Base-by-base conservation (phyloP, 1,140 invertebrate species). In the Cephus cinctus region DNA sequence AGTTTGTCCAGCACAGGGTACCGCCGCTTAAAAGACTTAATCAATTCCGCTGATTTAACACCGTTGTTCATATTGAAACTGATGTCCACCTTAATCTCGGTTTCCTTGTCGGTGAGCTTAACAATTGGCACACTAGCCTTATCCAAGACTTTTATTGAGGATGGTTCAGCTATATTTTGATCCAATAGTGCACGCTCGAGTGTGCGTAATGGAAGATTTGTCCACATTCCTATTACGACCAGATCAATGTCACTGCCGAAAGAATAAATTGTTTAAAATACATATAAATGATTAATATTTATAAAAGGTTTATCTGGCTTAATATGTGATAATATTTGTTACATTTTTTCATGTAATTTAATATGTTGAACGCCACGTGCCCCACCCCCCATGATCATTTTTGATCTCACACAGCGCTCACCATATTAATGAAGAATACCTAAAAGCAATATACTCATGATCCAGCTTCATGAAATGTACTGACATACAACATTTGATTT, bases 61-160 rank as follows among this genome's bases (percentile, higher is more conserved):
- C 94, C 94, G 75, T 92, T 96, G 65, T 84, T 90, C 91, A 96
- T 96, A 74, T 98, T 98, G 79, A 98, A 98, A 65, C 94, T 97
- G 67, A 99, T 98, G 78, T 99, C 96, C 56, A 98, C 92, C 73
- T 86, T 86, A 38, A 98, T 89, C 55, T 96, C 92, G 25, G 94
- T 96, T 69, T 88, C 85, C 53, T 87, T 87, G 77, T 99, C 96
- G n/a, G 91, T 96, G 65, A 98, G 81, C 80, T 98, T 98, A 21
- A 98, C 89, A 61, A 98, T 98, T 56, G 96, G 96, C 57, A 98
- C 95, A 16, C 94, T 94, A 47, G 96, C 96, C 79, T 95, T 96
- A 73, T 98, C 94, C 52, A 98, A 81, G 57, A 98, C 94, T 83
- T 97, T 96, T 62, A 98, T 88, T 54, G 89, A 88, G 63, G 86